Evolutionary conservation across 1,140 invertebrate genomes (phyloP).

Genomic region (Agrypnia vestita): DNA sequence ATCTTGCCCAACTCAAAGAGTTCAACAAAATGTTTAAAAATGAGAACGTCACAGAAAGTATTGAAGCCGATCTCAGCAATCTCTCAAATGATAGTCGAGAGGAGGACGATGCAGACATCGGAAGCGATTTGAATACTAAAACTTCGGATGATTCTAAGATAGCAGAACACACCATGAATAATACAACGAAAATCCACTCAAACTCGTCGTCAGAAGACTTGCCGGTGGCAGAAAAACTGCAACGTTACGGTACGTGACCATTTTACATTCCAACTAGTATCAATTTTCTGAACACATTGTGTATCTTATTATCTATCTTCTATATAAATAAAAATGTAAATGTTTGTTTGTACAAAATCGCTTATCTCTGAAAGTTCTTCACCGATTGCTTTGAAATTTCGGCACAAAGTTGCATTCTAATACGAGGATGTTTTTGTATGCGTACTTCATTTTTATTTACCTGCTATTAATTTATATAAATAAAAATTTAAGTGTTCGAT

Average conservation of each 20-base stretch:
- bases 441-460: too few relatives aligned
- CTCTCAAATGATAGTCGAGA: neutral
- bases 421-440: too few relatives aligned
- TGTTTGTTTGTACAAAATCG: too few relatives aligned
- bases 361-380: too few relatives aligned
- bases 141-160: neutral
- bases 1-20: conserved; percentile 9
- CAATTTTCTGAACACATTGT: too few relatives aligned
- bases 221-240: conserved; percentile 63
- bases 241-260: conserved; percentile 62
- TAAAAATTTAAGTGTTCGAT: too few relatives aligned
- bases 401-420: too few relatives aligned
- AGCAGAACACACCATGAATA: neutral
- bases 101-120: neutral
- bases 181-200: conserved; percentile 62
- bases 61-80: neutral
- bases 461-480: too few relatives aligned
- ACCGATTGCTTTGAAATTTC: too few relatives aligned
- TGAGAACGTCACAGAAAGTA: neutral
- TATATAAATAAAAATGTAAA: too few relatives aligned
- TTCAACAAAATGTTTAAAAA: neutral
- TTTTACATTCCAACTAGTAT: too few relatives aligned
- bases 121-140: neutral
- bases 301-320: too few relatives aligned
- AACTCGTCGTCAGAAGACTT: conserved; percentile 61